Conservation (phyloP, 2,113 vertebrate genomes). For the Noturus placidus region DNA sequence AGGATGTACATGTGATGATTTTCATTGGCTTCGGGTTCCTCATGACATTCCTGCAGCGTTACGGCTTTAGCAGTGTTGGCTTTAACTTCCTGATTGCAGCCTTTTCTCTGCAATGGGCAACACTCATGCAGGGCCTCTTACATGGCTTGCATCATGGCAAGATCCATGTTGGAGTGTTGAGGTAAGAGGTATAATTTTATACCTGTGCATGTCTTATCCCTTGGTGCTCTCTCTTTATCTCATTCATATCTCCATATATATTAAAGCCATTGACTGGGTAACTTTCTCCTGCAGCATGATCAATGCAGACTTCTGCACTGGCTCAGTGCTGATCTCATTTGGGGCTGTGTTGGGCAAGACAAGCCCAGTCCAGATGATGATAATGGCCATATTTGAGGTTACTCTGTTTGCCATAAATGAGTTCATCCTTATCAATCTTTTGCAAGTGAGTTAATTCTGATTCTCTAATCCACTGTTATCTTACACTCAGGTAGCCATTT, state of each 20-base stretch:
- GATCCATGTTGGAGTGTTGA: conserved; percentile 80
- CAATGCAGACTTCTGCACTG: conserved; percentile 86
- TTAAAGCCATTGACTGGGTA: neutral
- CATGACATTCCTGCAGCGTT: conserved; percentile 85
- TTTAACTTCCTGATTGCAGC: conserved; percentile 83
- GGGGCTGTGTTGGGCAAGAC: conserved; percentile 86
- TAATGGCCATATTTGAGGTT: conserved; percentile 85
- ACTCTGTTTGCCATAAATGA: conserved; percentile 81
- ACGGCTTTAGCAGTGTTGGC: conserved; percentile 77
- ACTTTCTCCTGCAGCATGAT: conserved; percentile 78
- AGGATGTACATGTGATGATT: conserved; percentile 83
- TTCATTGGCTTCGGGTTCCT: conserved; percentile 91
- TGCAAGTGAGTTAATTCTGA: conserved; percentile 77
- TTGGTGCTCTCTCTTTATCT: neutral
- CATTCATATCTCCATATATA: neutral
- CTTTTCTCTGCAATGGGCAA: conserved; percentile 87
- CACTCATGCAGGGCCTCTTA: conserved; percentile 84
- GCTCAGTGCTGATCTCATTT: conserved; percentile 82
- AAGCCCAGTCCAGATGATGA: conserved; percentile 81
- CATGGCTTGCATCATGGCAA: conserved; percentile 74
- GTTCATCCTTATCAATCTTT: conserved; percentile 72
- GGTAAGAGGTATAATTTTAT: conserved; percentile 63
- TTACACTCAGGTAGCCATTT: neutral
- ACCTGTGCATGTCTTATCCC: neutral
- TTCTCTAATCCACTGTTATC: neutral